These are phyloP conservation scores for Pachyramphus minor DNA, from an alignment of 2,113 vertebrate genomes.

Conservation along the genomic window DNA sequence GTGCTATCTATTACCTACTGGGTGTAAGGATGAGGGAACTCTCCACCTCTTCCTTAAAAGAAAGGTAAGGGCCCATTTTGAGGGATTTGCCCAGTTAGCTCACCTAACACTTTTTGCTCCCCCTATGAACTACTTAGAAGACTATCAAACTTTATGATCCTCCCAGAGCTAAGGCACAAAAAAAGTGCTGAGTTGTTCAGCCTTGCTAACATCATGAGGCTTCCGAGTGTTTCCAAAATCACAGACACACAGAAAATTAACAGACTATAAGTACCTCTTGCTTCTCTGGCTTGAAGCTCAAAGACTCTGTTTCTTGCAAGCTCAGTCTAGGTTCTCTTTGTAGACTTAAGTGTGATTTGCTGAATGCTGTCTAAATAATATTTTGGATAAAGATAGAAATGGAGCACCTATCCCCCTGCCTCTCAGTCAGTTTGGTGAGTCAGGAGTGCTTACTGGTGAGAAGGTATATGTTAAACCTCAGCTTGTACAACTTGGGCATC, in stretches of 20 bases:
- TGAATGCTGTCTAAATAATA: background rate
- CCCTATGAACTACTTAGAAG: background rate
- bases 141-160: background rate
- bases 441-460: background rate
- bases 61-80: background rate
- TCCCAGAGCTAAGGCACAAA: background rate
- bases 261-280: background rate
- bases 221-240: background rate
- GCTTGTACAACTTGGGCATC: background rate
- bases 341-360: background rate
- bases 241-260: background rate
- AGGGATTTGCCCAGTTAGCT: background rate
- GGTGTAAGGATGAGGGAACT: background rate
- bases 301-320: background rate
- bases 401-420: background rate
- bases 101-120: background rate
- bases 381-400: background rate
- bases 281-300: background rate
- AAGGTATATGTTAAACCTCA: background rate
- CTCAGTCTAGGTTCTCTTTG: background rate
- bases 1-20: background rate
- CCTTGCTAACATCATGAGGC: background rate
- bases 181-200: background rate
- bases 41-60: background rate
- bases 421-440: background rate